Evolutionary conservation across 2,113 vertebrate species (phyloP).

Genomic region (Amblyopsis rosae): DNA sequence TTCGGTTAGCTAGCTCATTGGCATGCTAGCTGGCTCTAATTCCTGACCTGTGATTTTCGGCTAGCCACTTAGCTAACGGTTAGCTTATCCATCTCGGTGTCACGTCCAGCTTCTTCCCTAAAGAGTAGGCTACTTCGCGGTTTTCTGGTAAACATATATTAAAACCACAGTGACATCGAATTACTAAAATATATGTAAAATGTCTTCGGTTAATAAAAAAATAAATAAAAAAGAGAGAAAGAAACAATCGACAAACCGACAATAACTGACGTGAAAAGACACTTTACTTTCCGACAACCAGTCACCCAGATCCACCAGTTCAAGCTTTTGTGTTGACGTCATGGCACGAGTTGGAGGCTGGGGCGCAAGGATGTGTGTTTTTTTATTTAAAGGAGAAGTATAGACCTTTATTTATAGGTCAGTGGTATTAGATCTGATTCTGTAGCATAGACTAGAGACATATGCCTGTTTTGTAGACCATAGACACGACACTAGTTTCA

Average conservation of each 20-base stretch:
- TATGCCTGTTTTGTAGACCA: background rate
- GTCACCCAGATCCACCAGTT: slow-evolving; percentile 51
- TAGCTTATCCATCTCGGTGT: slow-evolving; percentile 68
- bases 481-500: too few species aligned
- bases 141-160: background rate
- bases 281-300: slow-evolving; percentile 58
- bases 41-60: slow-evolving; percentile 58
- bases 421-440: background rate
- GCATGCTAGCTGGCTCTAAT: slow-evolving; percentile 59
- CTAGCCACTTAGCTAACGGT: slow-evolving; percentile 67
- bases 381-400: slow-evolving; percentile 65
- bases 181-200: background rate
- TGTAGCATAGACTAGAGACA: background rate
- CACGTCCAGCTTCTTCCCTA: slow-evolving; percentile 55
- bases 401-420: background rate
- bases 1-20: slow-evolving; percentile 52
- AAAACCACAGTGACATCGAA: background rate
- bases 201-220: slow-evolving; percentile 16
- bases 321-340: slow-evolving; percentile 67
- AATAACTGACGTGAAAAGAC: slow-evolving; percentile 36
- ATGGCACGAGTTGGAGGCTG: slow-evolving; percentile 19
- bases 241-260: slow-evolving; percentile 11
- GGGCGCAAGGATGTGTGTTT: background rate
- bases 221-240: background rate
- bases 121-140: slow-evolving; percentile 17